Percentiles rank a stretch among this genome's conserved stretches.
phyloP scores from a whole-genome alignment of 2,888 invertebrate species.

The Notodonta ziczac region DNA sequence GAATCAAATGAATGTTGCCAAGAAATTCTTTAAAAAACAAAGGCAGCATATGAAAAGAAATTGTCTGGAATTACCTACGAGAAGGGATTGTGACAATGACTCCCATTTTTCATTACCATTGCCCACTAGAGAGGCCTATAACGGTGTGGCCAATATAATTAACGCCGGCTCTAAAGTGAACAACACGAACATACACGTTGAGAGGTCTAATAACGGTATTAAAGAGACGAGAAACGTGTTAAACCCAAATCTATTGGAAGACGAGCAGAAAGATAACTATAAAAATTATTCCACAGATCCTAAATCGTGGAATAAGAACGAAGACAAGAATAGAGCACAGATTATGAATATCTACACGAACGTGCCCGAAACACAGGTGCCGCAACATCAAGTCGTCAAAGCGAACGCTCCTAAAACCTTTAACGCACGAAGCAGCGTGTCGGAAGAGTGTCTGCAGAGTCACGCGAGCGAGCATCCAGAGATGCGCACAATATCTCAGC shows the following conservation, averaged over 20 bases:
- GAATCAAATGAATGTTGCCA: constrained; percentile 96
- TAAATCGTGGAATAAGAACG: constrained; percentile 70
- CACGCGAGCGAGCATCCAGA: constrained; percentile 72
- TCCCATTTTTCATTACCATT: constrained; percentile 80
- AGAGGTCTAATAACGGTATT: constrained; percentile 81
- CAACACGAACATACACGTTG: constrained; percentile 91
- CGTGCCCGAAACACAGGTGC: constrained; percentile 85
- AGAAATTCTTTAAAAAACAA: constrained; percentile 96
- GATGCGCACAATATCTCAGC: constrained; percentile 88
- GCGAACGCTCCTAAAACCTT: constrained; percentile 62
- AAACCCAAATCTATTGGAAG: constrained; percentile 87
- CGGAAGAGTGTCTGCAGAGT: constrained; percentile 76
- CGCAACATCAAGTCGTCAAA: constrained; percentile 84
- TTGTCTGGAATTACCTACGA: constrained; percentile 87
- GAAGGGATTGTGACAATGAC: constrained; percentile 83
- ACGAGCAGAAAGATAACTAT: constrained; percentile 85
- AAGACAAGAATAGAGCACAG: constrained; percentile 66
- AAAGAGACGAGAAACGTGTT: constrained; percentile 82
- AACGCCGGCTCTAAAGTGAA: constrained; percentile 91
- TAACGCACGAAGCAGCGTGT: constrained; percentile 69
- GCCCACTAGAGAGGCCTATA: constrained; percentile 76
- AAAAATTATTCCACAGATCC: constrained; percentile 71
- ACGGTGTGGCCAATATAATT: constrained; percentile 85
- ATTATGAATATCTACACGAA: constrained; percentile 87
- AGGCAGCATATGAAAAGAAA: constrained; percentile 89